A percentile compares a stretch with the other conserved stretches of the same genome.
Conservation (phyloP, 2,888 invertebrate species). For the Byasa hedistus region DNA sequence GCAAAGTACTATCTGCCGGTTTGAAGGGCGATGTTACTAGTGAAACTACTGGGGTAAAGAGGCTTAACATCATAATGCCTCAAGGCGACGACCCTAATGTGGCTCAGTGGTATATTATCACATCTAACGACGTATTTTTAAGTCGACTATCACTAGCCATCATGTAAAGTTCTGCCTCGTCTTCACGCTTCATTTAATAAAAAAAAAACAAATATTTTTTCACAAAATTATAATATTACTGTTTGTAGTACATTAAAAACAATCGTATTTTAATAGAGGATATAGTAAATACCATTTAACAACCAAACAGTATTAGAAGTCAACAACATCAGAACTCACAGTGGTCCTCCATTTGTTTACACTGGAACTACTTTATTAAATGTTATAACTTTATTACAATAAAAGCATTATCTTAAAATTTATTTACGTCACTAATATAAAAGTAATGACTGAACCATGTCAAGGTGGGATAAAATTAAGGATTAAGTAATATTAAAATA, state of each 20-base stretch:
- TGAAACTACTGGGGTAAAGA: too few relatives aligned
- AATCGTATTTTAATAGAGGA: conserved; percentile 1
- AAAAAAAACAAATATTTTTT: conserved; percentile 6
- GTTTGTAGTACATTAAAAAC: conserved; percentile 13
- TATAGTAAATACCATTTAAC: conserved; percentile 1
- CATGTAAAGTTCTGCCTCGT: too few relatives aligned
- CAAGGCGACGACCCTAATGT: too few relatives aligned
- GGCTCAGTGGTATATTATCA: too few relatives aligned
- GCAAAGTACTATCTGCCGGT: too few relatives aligned
- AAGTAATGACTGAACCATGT: conserved; percentile 28
- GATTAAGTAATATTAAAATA: conserved; percentile 29
- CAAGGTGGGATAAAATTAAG: conserved; percentile 30
- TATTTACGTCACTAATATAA: conserved; percentile 9
- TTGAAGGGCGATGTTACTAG: too few relatives aligned
- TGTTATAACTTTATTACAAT: conserved; percentile 9
- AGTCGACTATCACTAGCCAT: too few relatives aligned
- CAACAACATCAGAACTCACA: conserved; percentile 8
- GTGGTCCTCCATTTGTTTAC: conserved; percentile 8
- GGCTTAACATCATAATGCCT: too few relatives aligned
- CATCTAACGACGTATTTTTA: too few relatives aligned
- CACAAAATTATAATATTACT: conserved; percentile 18
- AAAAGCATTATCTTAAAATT: conserved; percentile 18
- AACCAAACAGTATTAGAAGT: conserved; percentile 7
- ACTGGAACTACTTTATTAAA: background rate
- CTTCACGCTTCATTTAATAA: background rate